Evolutionary conservation across 2,888 invertebrate species (phyloP), one percentile per base, ranked within the genome.

Genomic region (Ptycholaimellus sp.): DNA sequence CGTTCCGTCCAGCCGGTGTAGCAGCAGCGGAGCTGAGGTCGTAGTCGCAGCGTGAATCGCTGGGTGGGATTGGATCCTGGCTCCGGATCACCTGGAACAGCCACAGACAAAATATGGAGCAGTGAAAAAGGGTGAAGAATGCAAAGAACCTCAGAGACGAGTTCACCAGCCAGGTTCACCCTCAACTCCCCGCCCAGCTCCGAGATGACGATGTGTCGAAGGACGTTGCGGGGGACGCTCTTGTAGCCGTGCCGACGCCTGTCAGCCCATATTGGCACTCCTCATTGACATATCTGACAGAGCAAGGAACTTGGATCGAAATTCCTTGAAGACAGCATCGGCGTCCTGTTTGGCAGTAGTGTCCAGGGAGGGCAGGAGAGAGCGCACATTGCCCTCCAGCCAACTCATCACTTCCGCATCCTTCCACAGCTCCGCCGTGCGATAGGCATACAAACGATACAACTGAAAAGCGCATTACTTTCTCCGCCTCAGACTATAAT

Each of bases 391-490:
- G 37, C 62, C 64, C 53, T 78, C 76, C 40, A 80, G 56, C 77
- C 78, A 80, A 1, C 68, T 65, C 35, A 79, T 53, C 37, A 76
- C 66, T 42, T 71, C 71, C 17, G 70, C 63, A 46, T 75, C 73
- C 51, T 76, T 75, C 79, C 79, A 80, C 35, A 77, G 65, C 37
- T 73, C 69, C 54, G 70, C 72, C 46, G 70, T 71, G 33, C 79
- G 68, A 21, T 28, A n/a, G n/a, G n/a, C n/a, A n/a, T n/a, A n/a
- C n/a, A n/a, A n/a, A n/a, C n/a, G n/a, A n/a, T n/a, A n/a, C n/a
- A n/a, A n/a, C n/a, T n/a, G n/a, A n/a, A n/a, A n/a, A n/a, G n/a
- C n/a, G n/a, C n/a, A n/a, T n/a, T n/a, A n/a, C n/a, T n/a, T n/a
- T n/a, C n/a, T n/a, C n/a, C n/a, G n/a, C n/a, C n/a, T n/a, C n/a